Evolutionary conservation across 2,888 invertebrate genomes (phyloP).

Genomic region (Drosophila limbata): DNA sequence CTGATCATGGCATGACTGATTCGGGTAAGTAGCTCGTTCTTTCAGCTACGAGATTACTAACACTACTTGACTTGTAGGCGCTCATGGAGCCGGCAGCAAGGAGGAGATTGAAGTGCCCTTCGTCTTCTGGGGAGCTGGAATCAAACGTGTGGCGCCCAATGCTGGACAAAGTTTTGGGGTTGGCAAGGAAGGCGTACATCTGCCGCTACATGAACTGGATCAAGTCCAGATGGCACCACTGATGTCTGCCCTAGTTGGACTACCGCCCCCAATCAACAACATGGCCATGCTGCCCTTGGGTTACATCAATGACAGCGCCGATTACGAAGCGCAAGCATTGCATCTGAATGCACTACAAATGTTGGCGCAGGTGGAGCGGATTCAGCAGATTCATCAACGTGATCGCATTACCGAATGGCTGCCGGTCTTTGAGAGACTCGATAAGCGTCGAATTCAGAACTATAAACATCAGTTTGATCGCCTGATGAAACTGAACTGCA

Average conservation of each 20-base stretch:
- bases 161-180: slow-evolving; percentile 31
- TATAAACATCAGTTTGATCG: slow-evolving; percentile 33
- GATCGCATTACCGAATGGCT: slow-evolving; percentile 71
- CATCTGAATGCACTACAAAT: slow-evolving; percentile 92
- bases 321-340: slow-evolving; percentile 87
- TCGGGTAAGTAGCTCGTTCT: slow-evolving; percentile 88
- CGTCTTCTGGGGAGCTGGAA: slow-evolving; percentile 97
- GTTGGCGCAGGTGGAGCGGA: slow-evolving; percentile 87
- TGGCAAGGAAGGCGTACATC: slow-evolving; percentile 20
- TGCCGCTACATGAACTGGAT: slow-evolving; percentile 88
- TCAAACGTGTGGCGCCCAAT: slow-evolving; percentile 82
- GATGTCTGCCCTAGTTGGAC: slow-evolving; percentile 93
- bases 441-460: slow-evolving; percentile 34
- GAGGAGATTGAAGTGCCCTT: slow-evolving; percentile 97
- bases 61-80: slow-evolving; percentile 87
- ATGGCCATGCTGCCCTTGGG: slow-evolving; percentile 79
- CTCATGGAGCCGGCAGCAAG: slow-evolving; percentile 95
- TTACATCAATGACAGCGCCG: slow-evolving; percentile 65
- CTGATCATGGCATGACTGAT: slow-evolving; percentile 99
- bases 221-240: slow-evolving; percentile 97
- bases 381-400: slow-evolving; percentile 63
- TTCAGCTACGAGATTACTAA: background rate
- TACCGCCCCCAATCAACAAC: slow-evolving; percentile 94
- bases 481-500: slow-evolving; percentile 21
- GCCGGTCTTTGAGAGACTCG: slow-evolving; percentile 54